Base-by-base conservation (phyloP, 2,113 vertebrate genomes). In the Lipophrys pholis region DNA sequence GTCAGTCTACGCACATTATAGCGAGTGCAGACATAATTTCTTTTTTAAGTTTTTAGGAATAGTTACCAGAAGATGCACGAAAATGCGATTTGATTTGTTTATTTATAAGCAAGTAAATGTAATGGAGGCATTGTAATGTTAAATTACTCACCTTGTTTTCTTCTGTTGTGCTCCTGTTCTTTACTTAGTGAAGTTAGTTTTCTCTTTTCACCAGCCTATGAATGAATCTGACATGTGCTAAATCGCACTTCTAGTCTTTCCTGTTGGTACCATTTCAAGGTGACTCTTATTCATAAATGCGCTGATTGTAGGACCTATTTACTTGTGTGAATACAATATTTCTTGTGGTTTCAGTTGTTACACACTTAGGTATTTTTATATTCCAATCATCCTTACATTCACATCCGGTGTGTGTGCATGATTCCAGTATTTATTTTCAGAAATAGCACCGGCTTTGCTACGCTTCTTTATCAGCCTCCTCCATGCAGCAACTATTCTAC, bases 381-480 rank as follows among this genome's bases (percentile, higher is more conserved):
- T 45, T 11, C 43, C 43, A 14, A 12, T 45, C 11, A 4, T 49
- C 8, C 14, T 21, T 51, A 55, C 49, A 43, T 65, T 30, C 41
- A 68, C 62, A 50, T 30, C 21, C 21, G 2, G 21, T 4, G 17
- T 54, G 35, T 15, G 15, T 43, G 9, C 15, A 17, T 55, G 11
- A 76, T 43, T 68, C 45, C 53, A 59, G 51, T 6, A 38, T 49
- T 49, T 7, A n/a, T 40, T 45, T 57, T 50, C 6, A 45, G 11
- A 60, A n/a, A 45, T 38, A 36, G 17, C n/a, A 30, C 21, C 21
- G 50, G 15, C 58, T 21, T 48, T 63, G 3, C 11, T 12, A 41
- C 46, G 38, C 30, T 66, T 53, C 52, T 63, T 56, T 56, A 8
- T 46, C 10, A 48, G 40, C 60, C 57, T 42, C 53, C 51, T 72